phyloP scores from a whole-genome alignment of 2,113 vertebrate genomes.

The Rhipidura dahli region DNA sequence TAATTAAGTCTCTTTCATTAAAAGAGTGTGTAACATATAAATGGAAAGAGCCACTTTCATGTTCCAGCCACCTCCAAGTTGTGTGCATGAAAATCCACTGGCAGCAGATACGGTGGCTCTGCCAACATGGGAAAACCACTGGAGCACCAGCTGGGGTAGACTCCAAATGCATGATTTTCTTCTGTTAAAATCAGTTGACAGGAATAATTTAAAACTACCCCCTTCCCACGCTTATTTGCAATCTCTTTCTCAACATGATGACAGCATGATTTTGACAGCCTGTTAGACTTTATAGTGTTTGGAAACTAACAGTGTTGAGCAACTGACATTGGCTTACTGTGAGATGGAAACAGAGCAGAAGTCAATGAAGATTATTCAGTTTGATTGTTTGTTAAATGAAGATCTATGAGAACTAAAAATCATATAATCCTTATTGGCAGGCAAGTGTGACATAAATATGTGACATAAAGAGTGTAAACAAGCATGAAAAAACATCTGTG shows the following conservation, averaged over 20 bases:
- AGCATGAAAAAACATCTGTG: neutral
- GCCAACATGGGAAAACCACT: neutral
- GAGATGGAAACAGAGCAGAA: neutral
- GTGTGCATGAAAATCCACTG: neutral
- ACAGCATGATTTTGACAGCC: neutral
- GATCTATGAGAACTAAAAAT: neutral
- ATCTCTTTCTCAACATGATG: neutral
- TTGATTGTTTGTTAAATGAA: neutral
- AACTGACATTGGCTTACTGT: neutral
- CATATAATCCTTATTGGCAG: neutral
- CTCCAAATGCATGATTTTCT: neutral
- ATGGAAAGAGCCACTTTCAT: neutral
- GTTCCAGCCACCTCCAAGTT: neutral
- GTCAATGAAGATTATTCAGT: neutral
- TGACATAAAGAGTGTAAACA: neutral
- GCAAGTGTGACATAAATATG: neutral
- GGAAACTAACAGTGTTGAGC: neutral
- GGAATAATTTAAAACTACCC: neutral
- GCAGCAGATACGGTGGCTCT: neutral
- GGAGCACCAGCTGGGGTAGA: neutral
- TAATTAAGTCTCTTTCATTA: neutral
- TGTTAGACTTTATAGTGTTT: neutral
- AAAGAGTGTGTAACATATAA: neutral
- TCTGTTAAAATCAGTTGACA: neutral
- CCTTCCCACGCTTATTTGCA: rapidly evolving